A percentile compares a stretch with the other conserved stretches of the same genome.
phyloP scores from a whole-genome alignment of 2,797 vertebrate species.

The Acanthopagrus latus region DNA sequence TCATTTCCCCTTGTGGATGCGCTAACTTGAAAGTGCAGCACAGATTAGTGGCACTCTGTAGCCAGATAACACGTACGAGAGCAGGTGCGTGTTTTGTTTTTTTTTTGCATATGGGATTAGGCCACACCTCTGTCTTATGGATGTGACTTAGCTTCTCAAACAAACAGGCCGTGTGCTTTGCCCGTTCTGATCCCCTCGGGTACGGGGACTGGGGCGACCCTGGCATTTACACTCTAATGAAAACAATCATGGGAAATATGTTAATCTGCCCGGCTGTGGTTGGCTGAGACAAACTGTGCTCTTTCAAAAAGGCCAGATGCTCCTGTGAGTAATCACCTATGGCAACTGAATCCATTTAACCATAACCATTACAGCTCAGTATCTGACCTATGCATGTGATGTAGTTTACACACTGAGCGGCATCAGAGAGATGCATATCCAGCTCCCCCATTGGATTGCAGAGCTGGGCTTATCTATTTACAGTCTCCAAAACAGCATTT shows the following conservation, averaged over 20 bases:
- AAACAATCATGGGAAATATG: conserved; percentile 82
- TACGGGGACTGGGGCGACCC: conserved; percentile 56
- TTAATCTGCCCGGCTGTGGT: conserved; percentile 74
- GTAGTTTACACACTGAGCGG: conserved; percentile 25
- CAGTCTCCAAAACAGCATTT: conserved; percentile 1
- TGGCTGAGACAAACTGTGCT: conserved; percentile 78
- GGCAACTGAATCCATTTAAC: conserved; percentile 78
- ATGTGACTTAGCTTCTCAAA: conserved; percentile 26
- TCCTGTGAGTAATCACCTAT: conserved; percentile 80
- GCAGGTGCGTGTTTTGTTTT: conserved; percentile 19
- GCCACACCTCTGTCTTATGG: conserved; percentile 35
- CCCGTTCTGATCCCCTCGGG: conserved; percentile 60
- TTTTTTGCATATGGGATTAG: conserved; percentile 27
- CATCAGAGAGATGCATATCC: conserved; percentile 31
- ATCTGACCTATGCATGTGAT: conserved; percentile 58
- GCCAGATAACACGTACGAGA: conserved; percentile 23
- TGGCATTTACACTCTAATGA: conserved; percentile 83
- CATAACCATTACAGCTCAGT: conserved; percentile 56
- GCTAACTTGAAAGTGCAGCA: conserved; percentile 40
- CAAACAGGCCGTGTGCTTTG: conserved; percentile 23
- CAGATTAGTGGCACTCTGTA: conserved; percentile 42
- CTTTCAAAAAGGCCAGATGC: conserved; percentile 83
- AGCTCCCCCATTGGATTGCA: background rate
- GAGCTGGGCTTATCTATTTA: conserved; percentile 11
- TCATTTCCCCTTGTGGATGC: conserved; percentile 43